Conservation (phyloP, 2,888 invertebrate genomes). For the Lasioglossum zephyrum region DNA sequence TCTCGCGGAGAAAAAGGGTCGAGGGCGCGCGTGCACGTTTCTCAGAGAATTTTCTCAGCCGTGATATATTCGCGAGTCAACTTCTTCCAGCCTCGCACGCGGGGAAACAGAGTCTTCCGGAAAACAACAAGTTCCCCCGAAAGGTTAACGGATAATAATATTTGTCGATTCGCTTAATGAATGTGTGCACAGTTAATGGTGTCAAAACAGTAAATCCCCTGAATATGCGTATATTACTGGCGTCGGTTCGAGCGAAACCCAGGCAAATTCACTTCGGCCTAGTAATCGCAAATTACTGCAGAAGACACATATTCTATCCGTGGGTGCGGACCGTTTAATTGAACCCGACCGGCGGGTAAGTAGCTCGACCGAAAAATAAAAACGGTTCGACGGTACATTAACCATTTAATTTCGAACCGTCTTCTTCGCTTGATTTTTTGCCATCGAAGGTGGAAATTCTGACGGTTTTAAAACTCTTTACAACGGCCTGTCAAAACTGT, state of each 20-base stretch:
- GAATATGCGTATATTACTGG: neutral
- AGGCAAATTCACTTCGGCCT: neutral
- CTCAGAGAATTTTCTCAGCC: neutral
- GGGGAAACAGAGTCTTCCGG: neutral
- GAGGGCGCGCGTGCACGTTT: neutral
- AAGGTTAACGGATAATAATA: neutral
- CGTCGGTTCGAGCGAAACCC: neutral
- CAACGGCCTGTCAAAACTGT: neutral
- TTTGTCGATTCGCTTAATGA: neutral
- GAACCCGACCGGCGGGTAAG: neutral
- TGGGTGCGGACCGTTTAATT: neutral
- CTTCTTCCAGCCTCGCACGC: neutral
- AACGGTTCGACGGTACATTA: neutral
- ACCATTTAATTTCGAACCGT: neutral
- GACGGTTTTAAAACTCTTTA: neutral
- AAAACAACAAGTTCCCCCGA: neutral
- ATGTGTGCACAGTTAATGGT: slow-evolving; percentile 2
- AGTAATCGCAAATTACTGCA: neutral
- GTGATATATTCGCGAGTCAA: neutral
- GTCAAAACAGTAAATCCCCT: slow-evolving; percentile 1
- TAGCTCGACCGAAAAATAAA: neutral
- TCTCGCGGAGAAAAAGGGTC: neutral
- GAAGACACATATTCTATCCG: neutral
- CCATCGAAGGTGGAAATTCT: too few species aligned
- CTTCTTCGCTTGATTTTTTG: neutral